phyloP scores from a whole-genome alignment of 1,140 invertebrate genomes.

The Heliconius congener region DNA sequence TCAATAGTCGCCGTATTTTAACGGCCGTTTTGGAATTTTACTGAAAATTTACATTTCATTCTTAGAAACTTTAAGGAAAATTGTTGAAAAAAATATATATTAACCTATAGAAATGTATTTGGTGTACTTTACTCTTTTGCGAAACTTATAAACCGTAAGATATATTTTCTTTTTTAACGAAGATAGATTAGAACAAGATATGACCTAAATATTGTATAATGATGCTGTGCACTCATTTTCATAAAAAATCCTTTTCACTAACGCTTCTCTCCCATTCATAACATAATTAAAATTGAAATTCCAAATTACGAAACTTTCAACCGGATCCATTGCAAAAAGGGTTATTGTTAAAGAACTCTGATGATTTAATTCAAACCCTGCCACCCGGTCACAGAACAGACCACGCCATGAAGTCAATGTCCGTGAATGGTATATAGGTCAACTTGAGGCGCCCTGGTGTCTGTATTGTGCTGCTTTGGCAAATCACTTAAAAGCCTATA shows the following conservation, averaged over 20 bases:
- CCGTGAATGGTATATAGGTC: slow-evolving; percentile 74
- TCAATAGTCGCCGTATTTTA: slow-evolving; percentile 53
- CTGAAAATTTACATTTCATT: slow-evolving; percentile 20
- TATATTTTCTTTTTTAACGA: neutral
- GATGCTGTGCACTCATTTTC: neutral
- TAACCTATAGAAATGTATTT: neutral
- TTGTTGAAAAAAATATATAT: neutral
- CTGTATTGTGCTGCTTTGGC: slow-evolving; percentile 61
- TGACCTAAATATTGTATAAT: neutral
- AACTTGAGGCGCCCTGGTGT: slow-evolving; percentile 71
- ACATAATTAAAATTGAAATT: slow-evolving; percentile 25
- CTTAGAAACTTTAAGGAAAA: slow-evolving; percentile 7
- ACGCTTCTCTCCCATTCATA: neutral
- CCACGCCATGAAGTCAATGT: slow-evolving; percentile 65
- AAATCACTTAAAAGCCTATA: slow-evolving; percentile 55
- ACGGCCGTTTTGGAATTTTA: slow-evolving; percentile 38
- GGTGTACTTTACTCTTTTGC: neutral
- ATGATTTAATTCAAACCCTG: slow-evolving; percentile 37
- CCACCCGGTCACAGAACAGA: slow-evolving; percentile 45
- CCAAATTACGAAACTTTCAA: slow-evolving; percentile 31
- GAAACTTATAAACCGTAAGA: neutral
- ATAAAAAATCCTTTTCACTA: neutral
- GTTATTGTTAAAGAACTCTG: slow-evolving; percentile 34
- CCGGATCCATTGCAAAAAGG: slow-evolving; percentile 32
- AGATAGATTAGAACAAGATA: neutral